A percentile compares a stretch with the other conserved stretches of the same genome.
phyloP scores from a whole-genome alignment of 2,797 vertebrate species.

The Potorous gilbertii region DNA sequence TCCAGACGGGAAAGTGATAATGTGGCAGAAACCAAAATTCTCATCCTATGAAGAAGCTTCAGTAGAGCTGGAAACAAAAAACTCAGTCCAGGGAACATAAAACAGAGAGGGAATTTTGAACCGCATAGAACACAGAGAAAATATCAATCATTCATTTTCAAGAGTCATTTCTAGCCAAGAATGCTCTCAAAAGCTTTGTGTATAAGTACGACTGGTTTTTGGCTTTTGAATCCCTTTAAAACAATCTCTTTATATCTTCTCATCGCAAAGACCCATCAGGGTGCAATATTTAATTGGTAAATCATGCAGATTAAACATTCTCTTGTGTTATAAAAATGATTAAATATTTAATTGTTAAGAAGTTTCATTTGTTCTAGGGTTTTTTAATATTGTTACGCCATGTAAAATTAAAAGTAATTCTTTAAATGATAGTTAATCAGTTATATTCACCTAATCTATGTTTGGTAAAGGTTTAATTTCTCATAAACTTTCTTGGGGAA shows the following conservation, averaged over 20 bases:
- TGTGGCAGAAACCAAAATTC: conserved; percentile 2
- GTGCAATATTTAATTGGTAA: conserved; percentile 69
- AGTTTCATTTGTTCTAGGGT: conserved; percentile 55
- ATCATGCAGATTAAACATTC: conserved; percentile 66
- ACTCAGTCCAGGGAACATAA: not conserved
- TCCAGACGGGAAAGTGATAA: not conserved
- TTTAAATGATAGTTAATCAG: conserved; percentile 69
- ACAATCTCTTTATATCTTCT: conserved; percentile 51
- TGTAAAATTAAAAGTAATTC: conserved; percentile 66
- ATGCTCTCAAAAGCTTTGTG: not conserved
- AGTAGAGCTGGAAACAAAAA: not conserved
- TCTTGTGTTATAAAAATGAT: conserved; percentile 71
- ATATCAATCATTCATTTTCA: not conserved
- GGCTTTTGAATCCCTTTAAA: conserved; percentile 42
- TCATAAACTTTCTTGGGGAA: conserved; percentile 30
- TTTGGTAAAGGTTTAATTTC: conserved; percentile 62
- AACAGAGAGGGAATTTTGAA: not conserved
- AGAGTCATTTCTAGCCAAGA: not conserved
- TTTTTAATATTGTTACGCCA: conserved; percentile 63
- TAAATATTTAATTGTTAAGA: conserved; percentile 71
- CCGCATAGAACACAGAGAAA: not conserved
- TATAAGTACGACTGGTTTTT: not conserved
- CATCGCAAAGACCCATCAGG: conserved; percentile 64
- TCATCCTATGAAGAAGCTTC: not conserved
- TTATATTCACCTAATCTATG: conserved; percentile 67